Percentiles rank a stretch among this genome's conserved stretches.
Evolutionary conservation across 53 echinoderm and acorn worm genomes (phyloP).

Genomic region (Temnopleurus reevesii): DNA sequence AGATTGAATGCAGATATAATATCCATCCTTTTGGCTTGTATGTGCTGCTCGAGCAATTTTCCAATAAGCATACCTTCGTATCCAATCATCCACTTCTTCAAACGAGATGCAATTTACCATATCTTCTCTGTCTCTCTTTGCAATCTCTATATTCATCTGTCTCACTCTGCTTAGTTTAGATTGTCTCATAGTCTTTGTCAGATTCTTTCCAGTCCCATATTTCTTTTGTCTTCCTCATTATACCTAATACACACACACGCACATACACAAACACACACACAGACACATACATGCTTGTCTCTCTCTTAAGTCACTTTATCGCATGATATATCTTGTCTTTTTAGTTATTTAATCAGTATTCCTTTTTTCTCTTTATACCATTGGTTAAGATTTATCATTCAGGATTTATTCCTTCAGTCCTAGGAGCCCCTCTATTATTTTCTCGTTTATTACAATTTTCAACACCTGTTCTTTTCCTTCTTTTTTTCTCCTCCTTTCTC

Average conservation of each 20-base stretch:
- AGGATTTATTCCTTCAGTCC: too few species aligned
- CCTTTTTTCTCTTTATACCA: not conserved
- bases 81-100: slow-evolving; percentile 38
- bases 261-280: too few species aligned
- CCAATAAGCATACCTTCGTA: slow-evolving; percentile 49
- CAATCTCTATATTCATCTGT: not conserved
- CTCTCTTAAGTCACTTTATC: too few species aligned
- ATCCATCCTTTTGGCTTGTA: not conserved
- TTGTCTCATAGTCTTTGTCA: not conserved
- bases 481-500: not conserved
- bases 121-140: not conserved
- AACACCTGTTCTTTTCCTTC: not conserved
- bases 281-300: too few species aligned
- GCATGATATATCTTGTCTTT: too few species aligned
- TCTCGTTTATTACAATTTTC: too few species aligned
- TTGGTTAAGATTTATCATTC: too few species aligned
- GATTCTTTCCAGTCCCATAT: not conserved
- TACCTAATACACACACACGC: too few species aligned
- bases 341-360: too few species aligned
- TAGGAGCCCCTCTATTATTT: too few species aligned
- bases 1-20: slow-evolving; percentile 33
- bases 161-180: not conserved
- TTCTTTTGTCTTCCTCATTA: not conserved
- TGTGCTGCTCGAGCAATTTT: slow-evolving; percentile 19
- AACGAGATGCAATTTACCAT: slow-evolving; percentile 53